phyloP scores from a whole-genome alignment of 2,888 invertebrate species.

The Heliconius erato region DNA sequence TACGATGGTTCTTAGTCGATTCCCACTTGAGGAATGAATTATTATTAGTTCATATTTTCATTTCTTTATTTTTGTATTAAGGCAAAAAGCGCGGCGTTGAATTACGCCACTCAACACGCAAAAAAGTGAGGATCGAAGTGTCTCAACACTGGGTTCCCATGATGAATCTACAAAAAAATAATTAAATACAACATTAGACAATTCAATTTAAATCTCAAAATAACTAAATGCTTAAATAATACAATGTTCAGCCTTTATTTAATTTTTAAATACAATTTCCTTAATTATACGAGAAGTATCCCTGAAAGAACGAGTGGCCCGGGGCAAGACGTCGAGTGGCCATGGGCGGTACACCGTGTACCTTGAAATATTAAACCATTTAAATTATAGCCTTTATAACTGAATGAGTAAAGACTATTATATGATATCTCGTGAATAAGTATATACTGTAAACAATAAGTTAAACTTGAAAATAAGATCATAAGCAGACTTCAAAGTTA shows the following conservation, averaged over 20 bases:
- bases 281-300: conserved; percentile 74
- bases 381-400: conserved; percentile 24
- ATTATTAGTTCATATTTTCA: no score
- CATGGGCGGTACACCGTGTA: conserved; percentile 4
- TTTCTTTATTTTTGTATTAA: no score
- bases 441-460: conserved; percentile 9
- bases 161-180: no score
- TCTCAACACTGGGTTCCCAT: no score
- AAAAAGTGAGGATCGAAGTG: no score
- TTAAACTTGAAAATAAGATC: conserved; percentile 32
- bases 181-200: background rate
- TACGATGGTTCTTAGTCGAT: no score
- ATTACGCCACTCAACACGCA: no score
- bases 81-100: no score
- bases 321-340: conserved; percentile 54
- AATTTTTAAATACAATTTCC: conserved; percentile 74
- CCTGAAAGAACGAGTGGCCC: conserved; percentile 70
- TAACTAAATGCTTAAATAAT: conserved; percentile 62
- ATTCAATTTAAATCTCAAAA: conserved; percentile 56
- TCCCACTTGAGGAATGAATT: no score
- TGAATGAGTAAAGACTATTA: conserved; percentile 10
- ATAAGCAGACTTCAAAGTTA: conserved; percentile 37
- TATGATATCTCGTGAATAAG: background rate
- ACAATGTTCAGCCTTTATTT: conserved; percentile 65
- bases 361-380: conserved; percentile 1